Evolutionary conservation across 2,888 invertebrate species (phyloP).

Genomic region (Netelia virgata): DNA sequence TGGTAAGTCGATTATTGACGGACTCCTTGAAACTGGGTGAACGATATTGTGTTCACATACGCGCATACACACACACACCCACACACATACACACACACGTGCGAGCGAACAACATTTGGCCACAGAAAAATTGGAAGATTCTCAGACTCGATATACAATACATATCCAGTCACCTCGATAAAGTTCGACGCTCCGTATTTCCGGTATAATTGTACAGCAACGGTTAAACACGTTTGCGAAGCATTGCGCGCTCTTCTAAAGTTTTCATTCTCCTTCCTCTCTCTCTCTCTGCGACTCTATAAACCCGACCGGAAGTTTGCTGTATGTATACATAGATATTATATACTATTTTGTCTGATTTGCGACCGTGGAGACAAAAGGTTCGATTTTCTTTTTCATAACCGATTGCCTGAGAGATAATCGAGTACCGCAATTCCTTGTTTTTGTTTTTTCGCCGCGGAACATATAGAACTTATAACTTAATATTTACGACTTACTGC

Average conservation of each 20-base stretch:
- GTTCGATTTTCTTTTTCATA: slow-evolving; percentile 48
- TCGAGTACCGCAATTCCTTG: slow-evolving; percentile 45
- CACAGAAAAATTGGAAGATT: slow-evolving; percentile 67
- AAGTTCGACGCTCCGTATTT: slow-evolving; percentile 30
- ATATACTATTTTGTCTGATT: slow-evolving; percentile 50
- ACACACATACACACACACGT: slow-evolving; percentile 34
- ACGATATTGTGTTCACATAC: slow-evolving; percentile 52
- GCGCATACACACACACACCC: slow-evolving; percentile 10
- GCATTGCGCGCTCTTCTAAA: slow-evolving; percentile 21
- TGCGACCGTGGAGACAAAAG: slow-evolving; percentile 56
- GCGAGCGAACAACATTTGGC: slow-evolving; percentile 68
- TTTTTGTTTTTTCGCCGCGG: slow-evolving; percentile 48
- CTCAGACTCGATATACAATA: slow-evolving; percentile 52
- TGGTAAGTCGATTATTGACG: slow-evolving; percentile 60
- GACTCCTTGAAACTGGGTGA: slow-evolving; percentile 66
- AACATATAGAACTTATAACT: slow-evolving; percentile 53
- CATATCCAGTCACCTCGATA: slow-evolving; percentile 28
- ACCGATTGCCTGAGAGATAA: slow-evolving; percentile 61
- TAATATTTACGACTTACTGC: slow-evolving; percentile 76
- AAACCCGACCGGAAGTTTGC: slow-evolving; percentile 65
- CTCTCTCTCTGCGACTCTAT: slow-evolving; percentile 52
- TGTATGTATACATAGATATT: slow-evolving; percentile 33
- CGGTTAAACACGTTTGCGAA: slow-evolving; percentile 38
- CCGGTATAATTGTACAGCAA: slow-evolving; percentile 60
- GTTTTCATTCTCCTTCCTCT: slow-evolving; percentile 25